phyloP scores from a whole-genome alignment of 1,140 invertebrate species.

The Carposina sasakii region DNA sequence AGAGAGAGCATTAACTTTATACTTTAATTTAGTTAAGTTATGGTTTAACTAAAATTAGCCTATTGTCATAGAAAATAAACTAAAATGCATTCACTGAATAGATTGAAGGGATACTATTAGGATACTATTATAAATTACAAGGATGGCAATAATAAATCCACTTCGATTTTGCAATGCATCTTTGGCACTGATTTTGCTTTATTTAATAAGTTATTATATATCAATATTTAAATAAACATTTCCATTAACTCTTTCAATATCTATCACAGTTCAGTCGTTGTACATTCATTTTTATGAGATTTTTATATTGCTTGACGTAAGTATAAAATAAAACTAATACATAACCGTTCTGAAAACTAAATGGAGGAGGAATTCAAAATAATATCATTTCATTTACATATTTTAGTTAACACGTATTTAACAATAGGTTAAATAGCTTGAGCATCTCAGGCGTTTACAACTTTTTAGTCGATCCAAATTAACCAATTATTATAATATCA shows the following conservation, averaged over 20 bases:
- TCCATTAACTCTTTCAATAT: conserved; percentile 44
- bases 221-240: conserved; percentile 49
- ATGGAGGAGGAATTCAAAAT: too few relatives aligned
- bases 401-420: too few relatives aligned
- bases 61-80: too few relatives aligned
- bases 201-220: conserved; percentile 41
- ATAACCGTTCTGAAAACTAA: conserved; percentile 34
- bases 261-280: conserved; percentile 59
- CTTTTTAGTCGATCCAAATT: too few relatives aligned
- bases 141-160: conserved; percentile 16
- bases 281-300: conserved; percentile 56
- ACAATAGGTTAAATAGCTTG: too few relatives aligned
- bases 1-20: too few relatives aligned
- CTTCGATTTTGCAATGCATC: conserved; percentile 57
- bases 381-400: too few relatives aligned
- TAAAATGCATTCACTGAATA: conserved; percentile 15
- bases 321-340: conserved; percentile 17
- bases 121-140: conserved; percentile 6
- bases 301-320: conserved; percentile 55
- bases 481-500: too few relatives aligned
- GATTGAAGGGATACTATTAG: conserved; percentile 10
- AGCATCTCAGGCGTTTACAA: too few relatives aligned
- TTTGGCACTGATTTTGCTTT: conserved; percentile 66
- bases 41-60: too few relatives aligned
- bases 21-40: too few relatives aligned